These are phyloP conservation scores for Gallinago nigripennis DNA, from an alignment of 2,797 vertebrate genomes.

Conservation along the genomic window DNA sequence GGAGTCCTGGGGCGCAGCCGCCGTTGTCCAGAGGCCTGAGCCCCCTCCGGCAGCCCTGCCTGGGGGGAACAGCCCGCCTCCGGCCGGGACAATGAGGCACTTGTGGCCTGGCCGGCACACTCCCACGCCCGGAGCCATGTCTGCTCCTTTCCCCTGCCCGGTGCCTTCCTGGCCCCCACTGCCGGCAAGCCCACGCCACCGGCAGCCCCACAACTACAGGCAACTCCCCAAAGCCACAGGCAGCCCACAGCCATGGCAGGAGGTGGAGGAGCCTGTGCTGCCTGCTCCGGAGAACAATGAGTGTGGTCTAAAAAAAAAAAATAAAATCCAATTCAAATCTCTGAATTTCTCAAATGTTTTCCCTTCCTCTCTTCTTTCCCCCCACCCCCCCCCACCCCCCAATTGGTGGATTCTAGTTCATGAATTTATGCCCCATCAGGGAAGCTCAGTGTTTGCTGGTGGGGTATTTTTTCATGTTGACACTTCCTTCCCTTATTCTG, in stretches of 20 bases:
- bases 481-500: background rate
- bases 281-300: background rate
- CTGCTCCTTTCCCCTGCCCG: conserved; percentile 15
- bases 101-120: background rate
- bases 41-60: background rate
- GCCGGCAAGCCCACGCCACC: background rate
- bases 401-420: background rate
- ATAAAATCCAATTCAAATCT: background rate
- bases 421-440: background rate
- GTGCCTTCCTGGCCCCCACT: background rate
- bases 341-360: background rate
- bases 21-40: background rate
- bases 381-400: too few relatives aligned
- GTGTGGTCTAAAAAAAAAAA: background rate
- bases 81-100: background rate
- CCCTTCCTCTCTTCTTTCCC: background rate
- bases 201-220: background rate
- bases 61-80: background rate
- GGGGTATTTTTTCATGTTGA: accelerated
- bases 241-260: background rate
- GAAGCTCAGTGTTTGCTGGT: background rate
- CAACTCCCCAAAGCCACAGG: background rate
- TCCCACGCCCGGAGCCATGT: conserved; percentile 40
- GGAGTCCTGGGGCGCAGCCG: accelerated
- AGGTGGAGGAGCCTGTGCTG: background rate